phyloP scores from a whole-genome alignment of 2,797 vertebrate genomes.

The Stomatorhinus walkeri region DNA sequence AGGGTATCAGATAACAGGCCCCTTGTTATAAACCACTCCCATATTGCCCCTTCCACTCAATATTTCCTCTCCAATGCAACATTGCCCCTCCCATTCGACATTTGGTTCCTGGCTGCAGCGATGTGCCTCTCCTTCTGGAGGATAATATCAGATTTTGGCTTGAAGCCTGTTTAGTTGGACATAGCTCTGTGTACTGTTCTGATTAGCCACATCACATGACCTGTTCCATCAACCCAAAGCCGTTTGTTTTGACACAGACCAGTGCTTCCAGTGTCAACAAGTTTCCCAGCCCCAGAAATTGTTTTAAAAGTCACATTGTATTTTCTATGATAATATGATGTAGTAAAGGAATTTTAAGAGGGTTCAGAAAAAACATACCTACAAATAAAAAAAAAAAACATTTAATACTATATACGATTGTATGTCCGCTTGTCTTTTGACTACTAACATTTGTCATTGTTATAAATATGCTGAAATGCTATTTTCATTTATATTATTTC shows the following conservation, averaged over 20 bases:
- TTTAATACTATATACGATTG: background rate
- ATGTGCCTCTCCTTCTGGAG: background rate
- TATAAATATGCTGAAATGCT: background rate
- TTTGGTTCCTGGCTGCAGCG: background rate
- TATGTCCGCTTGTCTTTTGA: background rate
- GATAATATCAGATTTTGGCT: background rate
- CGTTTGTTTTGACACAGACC: background rate
- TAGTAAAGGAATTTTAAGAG: background rate
- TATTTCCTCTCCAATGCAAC: background rate
- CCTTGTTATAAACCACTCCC: background rate
- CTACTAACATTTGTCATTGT: background rate
- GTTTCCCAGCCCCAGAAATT: background rate
- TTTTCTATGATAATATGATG: background rate
- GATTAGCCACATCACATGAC: background rate
- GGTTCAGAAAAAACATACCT: background rate
- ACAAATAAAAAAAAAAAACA: background rate
- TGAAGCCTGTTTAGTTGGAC: background rate
- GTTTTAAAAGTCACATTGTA: constrained; percentile 1
- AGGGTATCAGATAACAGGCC: background rate
- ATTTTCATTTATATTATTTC: background rate
- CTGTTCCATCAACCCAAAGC: background rate
- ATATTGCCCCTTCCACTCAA: background rate
- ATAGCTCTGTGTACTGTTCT: background rate
- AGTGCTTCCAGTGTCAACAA: background rate
- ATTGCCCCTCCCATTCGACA: background rate